Conservation (phyloP, 2,113 vertebrate species). For the Clarias magur region DNA sequence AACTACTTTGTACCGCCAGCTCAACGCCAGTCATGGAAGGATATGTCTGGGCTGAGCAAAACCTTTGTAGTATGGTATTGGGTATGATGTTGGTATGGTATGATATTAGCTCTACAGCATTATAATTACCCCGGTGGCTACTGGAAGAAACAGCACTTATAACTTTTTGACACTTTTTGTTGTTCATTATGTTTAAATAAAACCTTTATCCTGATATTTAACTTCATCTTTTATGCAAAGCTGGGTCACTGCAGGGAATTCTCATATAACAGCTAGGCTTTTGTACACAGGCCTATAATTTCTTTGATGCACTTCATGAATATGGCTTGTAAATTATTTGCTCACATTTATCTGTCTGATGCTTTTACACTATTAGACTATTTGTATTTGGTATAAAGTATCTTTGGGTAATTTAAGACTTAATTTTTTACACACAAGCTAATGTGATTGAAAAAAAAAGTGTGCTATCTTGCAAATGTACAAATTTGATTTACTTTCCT, state of each 20-base stretch:
- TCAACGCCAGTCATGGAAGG: too few relatives aligned
- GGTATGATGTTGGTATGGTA: too few relatives aligned
- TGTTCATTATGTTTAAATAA: not conserved
- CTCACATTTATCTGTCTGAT: not conserved
- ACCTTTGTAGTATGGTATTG: too few relatives aligned
- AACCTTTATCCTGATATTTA: not conserved
- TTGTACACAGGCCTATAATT: not conserved
- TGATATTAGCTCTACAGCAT: not conserved
- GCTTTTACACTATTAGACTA: not conserved
- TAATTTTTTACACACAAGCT: not conserved
- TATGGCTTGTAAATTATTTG: not conserved
- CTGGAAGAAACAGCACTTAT: not conserved
- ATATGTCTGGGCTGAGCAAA: too few relatives aligned
- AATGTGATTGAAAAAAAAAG: not conserved
- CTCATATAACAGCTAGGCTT: not conserved
- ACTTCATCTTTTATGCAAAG: not conserved
- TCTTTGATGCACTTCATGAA: not conserved
- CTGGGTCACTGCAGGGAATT: not conserved
- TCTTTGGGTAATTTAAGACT: not conserved
- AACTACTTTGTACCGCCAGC: too few relatives aligned
- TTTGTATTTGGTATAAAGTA: not conserved
- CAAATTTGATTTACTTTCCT: not conserved
- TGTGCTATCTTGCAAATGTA: not conserved
- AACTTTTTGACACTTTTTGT: not conserved
- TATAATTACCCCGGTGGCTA: not conserved